A percentile compares a stretch with the other conserved stretches of the same genome.
Conservation (phyloP, 1,140 invertebrate genomes). For the Cydia fagiglandana region DNA sequence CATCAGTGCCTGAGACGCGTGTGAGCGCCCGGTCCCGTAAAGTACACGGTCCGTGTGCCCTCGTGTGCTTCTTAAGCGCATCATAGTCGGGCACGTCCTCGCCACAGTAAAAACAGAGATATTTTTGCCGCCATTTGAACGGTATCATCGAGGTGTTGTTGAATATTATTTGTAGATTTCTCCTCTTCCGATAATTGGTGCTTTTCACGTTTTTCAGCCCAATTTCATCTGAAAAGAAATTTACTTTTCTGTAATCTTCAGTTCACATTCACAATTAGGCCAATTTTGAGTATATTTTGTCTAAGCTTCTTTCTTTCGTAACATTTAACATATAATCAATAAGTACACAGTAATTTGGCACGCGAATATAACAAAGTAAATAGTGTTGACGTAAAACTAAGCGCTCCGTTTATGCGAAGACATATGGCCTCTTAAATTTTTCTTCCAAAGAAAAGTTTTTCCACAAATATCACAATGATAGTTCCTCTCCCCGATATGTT, state of each 20-base stretch:
- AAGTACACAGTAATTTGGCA: background rate
- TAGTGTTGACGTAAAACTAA: background rate
- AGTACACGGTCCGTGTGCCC: conserved; percentile 47
- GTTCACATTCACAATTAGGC: background rate
- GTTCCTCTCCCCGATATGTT: conserved; percentile 78
- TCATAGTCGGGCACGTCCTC: conserved; percentile 42
- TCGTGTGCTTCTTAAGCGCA: conserved; percentile 52
- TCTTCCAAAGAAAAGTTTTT: conserved; percentile 72
- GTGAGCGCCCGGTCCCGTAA: conserved; percentile 46
- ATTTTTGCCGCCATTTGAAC: conserved; percentile 58
- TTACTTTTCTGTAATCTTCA: conserved; percentile 32
- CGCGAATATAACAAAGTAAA: background rate
- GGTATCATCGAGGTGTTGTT: conserved; percentile 60
- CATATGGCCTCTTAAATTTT: conserved; percentile 64
- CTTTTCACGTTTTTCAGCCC: conserved; percentile 33
- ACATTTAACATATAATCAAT: background rate
- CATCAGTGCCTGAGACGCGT: conserved; percentile 41
- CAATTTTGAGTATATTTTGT: background rate
- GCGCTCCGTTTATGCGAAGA: conserved; percentile 49
- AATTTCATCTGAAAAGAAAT: conserved; percentile 43
- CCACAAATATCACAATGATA: conserved; percentile 73
- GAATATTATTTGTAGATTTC: conserved; percentile 59
- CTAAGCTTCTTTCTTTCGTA: background rate
- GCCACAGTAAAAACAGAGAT: conserved; percentile 59
- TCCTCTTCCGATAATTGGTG: conserved; percentile 40